Conservation (phyloP, 2,797 vertebrate species). For the Phalanger gymnotis region DNA sequence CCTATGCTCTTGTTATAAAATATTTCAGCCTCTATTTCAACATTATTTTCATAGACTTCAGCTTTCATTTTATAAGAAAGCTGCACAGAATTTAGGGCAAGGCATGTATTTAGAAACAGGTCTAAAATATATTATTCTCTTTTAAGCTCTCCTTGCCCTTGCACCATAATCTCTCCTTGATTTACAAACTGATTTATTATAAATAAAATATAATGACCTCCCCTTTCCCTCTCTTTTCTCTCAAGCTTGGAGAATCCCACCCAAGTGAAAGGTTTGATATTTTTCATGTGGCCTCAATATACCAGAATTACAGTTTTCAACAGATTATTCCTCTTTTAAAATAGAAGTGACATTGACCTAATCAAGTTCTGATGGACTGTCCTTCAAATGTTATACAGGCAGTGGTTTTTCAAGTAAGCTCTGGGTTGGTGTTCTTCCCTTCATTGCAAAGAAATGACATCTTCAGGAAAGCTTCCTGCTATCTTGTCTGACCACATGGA, state of each 20-base stretch:
- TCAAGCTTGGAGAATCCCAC: constrained; percentile 33
- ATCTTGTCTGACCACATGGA: constrained; percentile 16
- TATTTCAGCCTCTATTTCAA: constrained; percentile 45
- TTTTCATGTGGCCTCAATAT: constrained; percentile 29
- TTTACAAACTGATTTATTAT: constrained; percentile 39
- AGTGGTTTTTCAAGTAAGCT: neutral
- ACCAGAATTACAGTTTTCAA: constrained; percentile 18
- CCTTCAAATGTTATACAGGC: neutral
- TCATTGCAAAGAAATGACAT: neutral
- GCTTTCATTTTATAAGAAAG: constrained; percentile 31
- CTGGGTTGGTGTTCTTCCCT: neutral
- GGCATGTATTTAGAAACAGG: constrained; percentile 23
- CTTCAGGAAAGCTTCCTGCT: constrained; percentile 2
- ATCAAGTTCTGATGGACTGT: neutral
- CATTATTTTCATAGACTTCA: constrained; percentile 29
- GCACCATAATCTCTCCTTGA: constrained; percentile 18
- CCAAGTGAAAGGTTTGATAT: constrained; percentile 30
- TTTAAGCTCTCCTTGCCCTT: neutral
- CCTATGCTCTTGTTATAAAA: constrained; percentile 51
- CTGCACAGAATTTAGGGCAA: neutral
- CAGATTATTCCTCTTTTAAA: constrained; percentile 32
- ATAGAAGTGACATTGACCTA: neutral
- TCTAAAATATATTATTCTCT: constrained; percentile 40
- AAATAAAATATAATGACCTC: constrained; percentile 34
- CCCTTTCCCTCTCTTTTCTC: constrained; percentile 21